Evolutionary conservation across 2,797 vertebrate genomes (phyloP), one percentile per base, ranked within the genome.

Genomic region (Pogonophryne albipinna): DNA sequence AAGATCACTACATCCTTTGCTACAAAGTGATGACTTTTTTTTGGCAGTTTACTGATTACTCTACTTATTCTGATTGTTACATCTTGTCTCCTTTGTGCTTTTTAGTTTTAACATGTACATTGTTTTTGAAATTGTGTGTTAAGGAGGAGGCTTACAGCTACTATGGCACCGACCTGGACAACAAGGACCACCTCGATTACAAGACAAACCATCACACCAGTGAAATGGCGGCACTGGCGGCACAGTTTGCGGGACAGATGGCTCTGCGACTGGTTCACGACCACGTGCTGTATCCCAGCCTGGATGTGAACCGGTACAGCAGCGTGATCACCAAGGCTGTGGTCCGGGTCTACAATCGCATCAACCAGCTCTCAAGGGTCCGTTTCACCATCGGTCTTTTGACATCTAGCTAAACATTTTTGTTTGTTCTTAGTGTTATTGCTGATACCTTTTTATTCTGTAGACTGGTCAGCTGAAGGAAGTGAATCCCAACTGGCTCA

Each of bases 191-290:
- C 2, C 87, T 99, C 49, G 4, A 58, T 0, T 3, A 0, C 42
- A 3, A 3, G 4, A 89, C 90, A 16, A 13, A 1, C 59, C n/a
- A 80, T 0, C 56, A 0, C 6, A 80, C 96, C 15, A 16, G 80
- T 0, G 11, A 45, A 0, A 55, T 93, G 19, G 78, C 85, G 0
- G 79, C 8, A 0, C 4, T 77, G 27, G 97, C 95, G 1, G 95
- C 96, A 0, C 94, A 95, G 89, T 84, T 98, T 6, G 96, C 97
- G 1, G 97, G 96, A 6, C 96, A 94, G 44, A 90, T 99, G 87
- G 91, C 96, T 2, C 91, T 99, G 17, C 94, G 95, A 10, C 89
- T 99, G 50, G 95, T 95, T 38, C 94, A 97, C 12, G 93, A 97
- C 75, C 93, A 94, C 58, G 83, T 96, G 64, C 85, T 99, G 34